A percentile compares a stretch with the other conserved stretches of the same genome.
These are phyloP conservation scores for Pseudoips prasinana DNA, from an alignment of 2,888 invertebrate genomes.

Conservation along the genomic window DNA sequence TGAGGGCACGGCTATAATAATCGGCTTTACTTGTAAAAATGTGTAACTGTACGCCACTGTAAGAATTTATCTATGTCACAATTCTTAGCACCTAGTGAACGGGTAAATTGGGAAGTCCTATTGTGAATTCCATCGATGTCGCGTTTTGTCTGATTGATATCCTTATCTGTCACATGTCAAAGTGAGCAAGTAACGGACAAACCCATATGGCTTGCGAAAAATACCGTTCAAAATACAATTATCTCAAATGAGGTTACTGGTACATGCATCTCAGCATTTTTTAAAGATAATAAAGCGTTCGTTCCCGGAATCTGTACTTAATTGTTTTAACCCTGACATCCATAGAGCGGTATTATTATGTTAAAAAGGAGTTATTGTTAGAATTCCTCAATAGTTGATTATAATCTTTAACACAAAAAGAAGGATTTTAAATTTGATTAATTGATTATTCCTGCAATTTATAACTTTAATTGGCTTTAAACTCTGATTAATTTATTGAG, in stretches of 20 bases:
- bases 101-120: slow-evolving; percentile 38
- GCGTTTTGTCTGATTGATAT: slow-evolving; percentile 59
- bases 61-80: slow-evolving; percentile 27
- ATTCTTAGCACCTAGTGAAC: slow-evolving; percentile 19
- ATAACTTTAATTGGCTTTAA: too few relatives aligned
- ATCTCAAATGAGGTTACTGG: slow-evolving; percentile 66
- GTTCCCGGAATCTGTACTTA: slow-evolving; percentile 1
- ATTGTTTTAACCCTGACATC: too few relatives aligned
- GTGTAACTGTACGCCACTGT: slow-evolving; percentile 3
- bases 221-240: slow-evolving; percentile 67
- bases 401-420: too few relatives aligned
- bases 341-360: too few relatives aligned
- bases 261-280: slow-evolving; percentile 27
- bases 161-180: slow-evolving; percentile 66
- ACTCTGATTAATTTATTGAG: too few relatives aligned
- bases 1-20: too few relatives aligned
- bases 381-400: too few relatives aligned
- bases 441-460: too few relatives aligned
- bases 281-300: slow-evolving; percentile 1
- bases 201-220: slow-evolving; percentile 56
- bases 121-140: slow-evolving; percentile 61
- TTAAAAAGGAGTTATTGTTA: too few relatives aligned
- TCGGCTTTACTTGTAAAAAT: too few relatives aligned
- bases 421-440: too few relatives aligned
- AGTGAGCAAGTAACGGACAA: slow-evolving; percentile 63